These are phyloP conservation scores for Phyllotreta striolata DNA, from an alignment of 2,888 invertebrate genomes.

Conservation along the genomic window DNA sequence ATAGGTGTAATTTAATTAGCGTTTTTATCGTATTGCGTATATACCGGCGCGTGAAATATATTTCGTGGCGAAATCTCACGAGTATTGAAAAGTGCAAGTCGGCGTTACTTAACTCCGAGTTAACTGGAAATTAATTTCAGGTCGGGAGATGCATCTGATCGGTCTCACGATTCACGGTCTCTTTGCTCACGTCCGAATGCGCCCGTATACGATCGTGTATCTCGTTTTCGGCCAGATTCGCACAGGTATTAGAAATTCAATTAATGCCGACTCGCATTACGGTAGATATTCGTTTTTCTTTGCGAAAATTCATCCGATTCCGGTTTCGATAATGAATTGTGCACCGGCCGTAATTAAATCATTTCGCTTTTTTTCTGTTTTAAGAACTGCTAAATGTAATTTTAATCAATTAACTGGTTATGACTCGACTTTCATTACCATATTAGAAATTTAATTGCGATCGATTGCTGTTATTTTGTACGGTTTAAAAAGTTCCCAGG, in stretches of 20 bases:
- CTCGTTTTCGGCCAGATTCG: too few relatives aligned
- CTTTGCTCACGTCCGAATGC: too few relatives aligned
- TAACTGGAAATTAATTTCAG: constrained; percentile 38
- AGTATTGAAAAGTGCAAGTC: constrained; percentile 37
- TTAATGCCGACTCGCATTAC: too few relatives aligned
- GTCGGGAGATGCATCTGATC: constrained; percentile 35
- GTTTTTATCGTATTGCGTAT: neutral
- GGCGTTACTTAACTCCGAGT: constrained; percentile 35
- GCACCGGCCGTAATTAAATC: too few relatives aligned
- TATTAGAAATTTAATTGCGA: constrained; percentile 5
- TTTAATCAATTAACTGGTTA: constrained; percentile 7
- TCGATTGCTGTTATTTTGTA: constrained; percentile 7
- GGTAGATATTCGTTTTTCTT: too few relatives aligned
- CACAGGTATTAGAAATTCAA: too few relatives aligned
- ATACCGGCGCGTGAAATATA: constrained; percentile 6
- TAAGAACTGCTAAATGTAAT: too few relatives aligned
- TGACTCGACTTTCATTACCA: constrained; percentile 12
- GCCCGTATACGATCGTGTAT: too few relatives aligned
- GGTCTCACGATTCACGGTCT: constrained; percentile 19
- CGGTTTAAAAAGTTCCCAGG: neutral
- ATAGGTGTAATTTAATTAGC: too few relatives aligned
- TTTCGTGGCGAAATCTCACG: constrained; percentile 25
- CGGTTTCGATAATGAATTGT: too few relatives aligned
- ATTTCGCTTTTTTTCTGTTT: too few relatives aligned
- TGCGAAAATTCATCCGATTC: too few relatives aligned